Conservation (phyloP, 2,888 invertebrate genomes). For the Leucophenga montana region DNA sequence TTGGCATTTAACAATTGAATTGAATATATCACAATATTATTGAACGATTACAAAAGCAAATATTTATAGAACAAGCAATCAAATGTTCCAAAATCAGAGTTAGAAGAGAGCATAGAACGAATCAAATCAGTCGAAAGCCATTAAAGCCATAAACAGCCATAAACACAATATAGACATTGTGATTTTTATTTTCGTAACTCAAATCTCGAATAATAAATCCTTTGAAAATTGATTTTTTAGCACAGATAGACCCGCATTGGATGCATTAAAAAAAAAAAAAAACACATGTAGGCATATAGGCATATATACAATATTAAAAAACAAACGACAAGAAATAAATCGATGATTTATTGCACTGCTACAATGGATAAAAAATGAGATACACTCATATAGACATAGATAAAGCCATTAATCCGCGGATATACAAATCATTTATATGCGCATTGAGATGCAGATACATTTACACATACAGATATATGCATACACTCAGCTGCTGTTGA, state of each 20-base stretch:
- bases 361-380: constrained; percentile 1
- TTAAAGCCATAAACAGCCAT: constrained; percentile 11
- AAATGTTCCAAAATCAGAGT: background rate
- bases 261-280: background rate
- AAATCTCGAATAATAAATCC: background rate
- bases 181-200: no score
- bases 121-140: background rate
- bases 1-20: no score
- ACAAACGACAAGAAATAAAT: constrained; percentile 7
- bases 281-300: no score
- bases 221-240: constrained; percentile 1
- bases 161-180: background rate
- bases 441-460: no score
- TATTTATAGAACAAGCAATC: background rate
- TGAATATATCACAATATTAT: background rate
- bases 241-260: no score
- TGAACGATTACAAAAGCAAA: background rate
- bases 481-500: background rate
- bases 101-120: no score
- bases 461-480: background rate
- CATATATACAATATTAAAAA: background rate
- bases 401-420: constrained; percentile 6
- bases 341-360: constrained; percentile 9
- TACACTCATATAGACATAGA: background rate
- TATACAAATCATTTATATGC: constrained; percentile 20